A percentile compares a stretch with the other conserved stretches of the same genome.
Conservation (phyloP, 2,888 invertebrate genomes). For the Eurytoma adleriae region DNA sequence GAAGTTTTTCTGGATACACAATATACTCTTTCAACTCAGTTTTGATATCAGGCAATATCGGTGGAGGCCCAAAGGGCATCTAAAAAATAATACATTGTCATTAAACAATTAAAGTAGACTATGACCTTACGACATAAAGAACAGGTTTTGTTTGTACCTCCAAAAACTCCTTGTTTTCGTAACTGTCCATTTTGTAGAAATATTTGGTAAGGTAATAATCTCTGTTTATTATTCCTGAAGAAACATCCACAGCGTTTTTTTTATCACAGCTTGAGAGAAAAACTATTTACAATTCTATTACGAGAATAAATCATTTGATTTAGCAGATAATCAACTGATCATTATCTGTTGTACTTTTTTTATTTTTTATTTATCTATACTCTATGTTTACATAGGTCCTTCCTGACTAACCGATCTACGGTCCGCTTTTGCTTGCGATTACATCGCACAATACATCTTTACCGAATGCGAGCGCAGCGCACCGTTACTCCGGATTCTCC, state of each 20-base stretch:
- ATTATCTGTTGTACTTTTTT: too few relatives aligned
- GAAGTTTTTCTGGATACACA: conserved; percentile 82
- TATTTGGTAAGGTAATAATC: neutral
- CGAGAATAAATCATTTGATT: too few relatives aligned
- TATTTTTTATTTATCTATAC: too few relatives aligned
- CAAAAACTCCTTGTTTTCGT: conserved; percentile 42
- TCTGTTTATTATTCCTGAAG: neutral
- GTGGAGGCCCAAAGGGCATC: conserved; percentile 78
- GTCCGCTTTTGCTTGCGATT: too few relatives aligned
- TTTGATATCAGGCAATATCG: conserved; percentile 82
- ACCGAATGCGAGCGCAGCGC: too few relatives aligned
- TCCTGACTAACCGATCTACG: too few relatives aligned
- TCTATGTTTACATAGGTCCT: too few relatives aligned
- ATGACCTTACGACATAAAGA: neutral
- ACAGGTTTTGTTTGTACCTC: conserved; percentile 32
- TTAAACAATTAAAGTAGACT: neutral
- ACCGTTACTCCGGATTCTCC: too few relatives aligned
- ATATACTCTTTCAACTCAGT: conserved; percentile 83
- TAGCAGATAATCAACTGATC: too few relatives aligned
- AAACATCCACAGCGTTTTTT: conserved; percentile 1
- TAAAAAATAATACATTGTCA: conserved; percentile 55
- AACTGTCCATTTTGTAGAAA: conserved; percentile 19
- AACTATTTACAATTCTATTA: too few relatives aligned
- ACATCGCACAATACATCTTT: too few relatives aligned
- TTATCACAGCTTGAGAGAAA: neutral